phyloP scores from a whole-genome alignment of 2,888 invertebrate genomes.

The Metalampra italica region DNA sequence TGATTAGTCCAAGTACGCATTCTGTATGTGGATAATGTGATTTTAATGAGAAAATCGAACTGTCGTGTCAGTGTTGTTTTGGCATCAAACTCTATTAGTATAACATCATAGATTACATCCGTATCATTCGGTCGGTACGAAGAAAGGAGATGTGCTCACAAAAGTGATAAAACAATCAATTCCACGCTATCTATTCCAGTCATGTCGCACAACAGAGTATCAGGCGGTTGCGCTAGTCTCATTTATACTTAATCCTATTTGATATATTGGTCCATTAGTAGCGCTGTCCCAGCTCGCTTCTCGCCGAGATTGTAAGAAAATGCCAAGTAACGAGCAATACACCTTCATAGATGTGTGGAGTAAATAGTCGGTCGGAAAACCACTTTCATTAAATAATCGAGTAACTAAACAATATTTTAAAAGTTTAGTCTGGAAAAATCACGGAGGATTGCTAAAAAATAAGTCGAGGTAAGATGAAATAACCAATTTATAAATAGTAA shows the following conservation, averaged over 20 bases:
- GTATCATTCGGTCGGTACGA: too few species aligned
- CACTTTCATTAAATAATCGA: neutral
- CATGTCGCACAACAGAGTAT: slow-evolving; percentile 60
- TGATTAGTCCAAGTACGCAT: slow-evolving; percentile 11
- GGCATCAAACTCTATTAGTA: too few species aligned
- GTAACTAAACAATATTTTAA: neutral
- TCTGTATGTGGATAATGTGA: too few species aligned
- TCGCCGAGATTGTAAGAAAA: slow-evolving; percentile 63
- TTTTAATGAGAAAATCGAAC: too few species aligned
- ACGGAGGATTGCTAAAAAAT: too few species aligned
- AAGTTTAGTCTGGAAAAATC: too few species aligned
- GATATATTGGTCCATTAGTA: slow-evolving; percentile 73
- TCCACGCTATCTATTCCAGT: slow-evolving; percentile 46
- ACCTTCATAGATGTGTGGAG: slow-evolving; percentile 41
- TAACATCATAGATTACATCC: too few species aligned
- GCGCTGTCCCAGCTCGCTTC: slow-evolving; percentile 54
- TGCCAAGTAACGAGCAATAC: slow-evolving; percentile 43
- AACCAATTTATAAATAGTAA: too few species aligned
- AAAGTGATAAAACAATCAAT: slow-evolving; percentile 38
- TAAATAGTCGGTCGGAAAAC: slow-evolving; percentile 24
- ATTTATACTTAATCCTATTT: slow-evolving; percentile 72
- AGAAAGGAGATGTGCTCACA: neutral
- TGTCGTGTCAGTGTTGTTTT: too few species aligned
- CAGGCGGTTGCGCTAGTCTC: slow-evolving; percentile 56
- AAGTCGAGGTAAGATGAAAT: too few species aligned